Evolutionary conservation across 2,888 invertebrate genomes (phyloP).

Genomic region (Monochamus alternatus): DNA sequence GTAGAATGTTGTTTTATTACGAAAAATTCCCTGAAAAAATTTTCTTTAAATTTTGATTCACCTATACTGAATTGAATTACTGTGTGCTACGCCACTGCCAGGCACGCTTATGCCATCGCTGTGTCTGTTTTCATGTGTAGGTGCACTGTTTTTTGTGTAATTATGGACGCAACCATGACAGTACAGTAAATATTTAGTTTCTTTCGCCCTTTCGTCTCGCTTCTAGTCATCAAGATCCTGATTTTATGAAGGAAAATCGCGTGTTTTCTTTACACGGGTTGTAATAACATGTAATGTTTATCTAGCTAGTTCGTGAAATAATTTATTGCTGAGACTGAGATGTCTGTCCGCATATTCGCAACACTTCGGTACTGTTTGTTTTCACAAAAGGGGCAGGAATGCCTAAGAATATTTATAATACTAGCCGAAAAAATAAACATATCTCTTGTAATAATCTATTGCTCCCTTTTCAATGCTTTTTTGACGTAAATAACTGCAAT

Average conservation of each 20-base stretch:
- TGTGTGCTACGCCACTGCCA: conserved; percentile 8
- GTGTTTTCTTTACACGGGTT: conserved; percentile 8
- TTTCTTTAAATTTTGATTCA: too few species aligned
- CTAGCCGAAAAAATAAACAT: background rate
- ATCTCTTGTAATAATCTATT: background rate
- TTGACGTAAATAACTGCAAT: background rate
- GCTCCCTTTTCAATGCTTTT: background rate
- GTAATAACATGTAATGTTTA: background rate
- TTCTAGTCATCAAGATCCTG: conserved; percentile 10
- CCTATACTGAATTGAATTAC: too few species aligned
- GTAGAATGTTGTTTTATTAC: too few species aligned
- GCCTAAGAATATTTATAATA: background rate
- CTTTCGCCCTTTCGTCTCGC: background rate
- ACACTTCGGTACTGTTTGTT: background rate
- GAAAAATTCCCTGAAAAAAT: too few species aligned
- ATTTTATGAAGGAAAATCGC: conserved; percentile 16
- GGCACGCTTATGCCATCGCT: conserved; percentile 3
- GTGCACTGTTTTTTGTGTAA: conserved; percentile 33
- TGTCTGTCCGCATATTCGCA: too few species aligned
- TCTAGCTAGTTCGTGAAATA: too few species aligned
- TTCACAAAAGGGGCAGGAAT: background rate
- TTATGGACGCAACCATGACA: conserved; percentile 32
- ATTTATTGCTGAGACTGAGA: too few species aligned
- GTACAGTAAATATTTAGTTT: conserved; percentile 31
- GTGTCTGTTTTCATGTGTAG: conserved; percentile 23